phyloP scores from a whole-genome alignment of 2,797 vertebrate genomes.

The Miichthys miiuy region DNA sequence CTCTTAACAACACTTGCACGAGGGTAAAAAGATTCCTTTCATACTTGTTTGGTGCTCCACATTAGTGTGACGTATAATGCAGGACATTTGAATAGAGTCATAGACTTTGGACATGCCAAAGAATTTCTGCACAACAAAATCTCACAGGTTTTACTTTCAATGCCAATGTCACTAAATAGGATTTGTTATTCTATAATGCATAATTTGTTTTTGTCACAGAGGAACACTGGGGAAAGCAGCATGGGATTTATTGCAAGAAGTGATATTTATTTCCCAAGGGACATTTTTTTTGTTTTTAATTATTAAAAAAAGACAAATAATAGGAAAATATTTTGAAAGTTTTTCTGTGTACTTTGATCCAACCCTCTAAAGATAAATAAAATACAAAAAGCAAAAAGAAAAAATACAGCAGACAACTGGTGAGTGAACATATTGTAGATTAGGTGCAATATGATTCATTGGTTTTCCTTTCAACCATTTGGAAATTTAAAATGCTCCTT shows the following conservation, averaged over 20 bases:
- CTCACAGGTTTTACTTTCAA: too few relatives aligned
- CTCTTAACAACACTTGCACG: not conserved
- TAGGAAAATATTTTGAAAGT: not conserved
- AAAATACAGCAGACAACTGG: not conserved
- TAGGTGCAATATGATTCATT: not conserved
- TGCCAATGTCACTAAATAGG: too few relatives aligned
- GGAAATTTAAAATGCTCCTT: not conserved
- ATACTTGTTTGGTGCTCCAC: not conserved
- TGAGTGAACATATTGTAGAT: slow-evolving; percentile 12
- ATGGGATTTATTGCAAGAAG: not conserved
- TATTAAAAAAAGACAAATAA: not conserved
- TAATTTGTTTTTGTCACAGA: slow-evolving; percentile 24
- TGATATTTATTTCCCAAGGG: slow-evolving; percentile 6
- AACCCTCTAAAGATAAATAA: not conserved
- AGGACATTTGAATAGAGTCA: not conserved
- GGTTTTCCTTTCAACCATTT: slow-evolving; percentile 11
- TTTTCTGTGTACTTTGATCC: not conserved
- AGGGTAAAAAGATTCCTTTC: not conserved
- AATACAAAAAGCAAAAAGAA: not conserved
- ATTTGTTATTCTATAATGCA: not conserved
- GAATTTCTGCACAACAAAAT: too few relatives aligned
- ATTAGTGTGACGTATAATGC: not conserved
- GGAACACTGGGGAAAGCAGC: not conserved
- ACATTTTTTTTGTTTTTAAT: not conserved
- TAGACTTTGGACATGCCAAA: not conserved